Evolutionary conservation across 2,797 vertebrate species (phyloP).

Genomic region (Ictinia mississippiensis): DNA sequence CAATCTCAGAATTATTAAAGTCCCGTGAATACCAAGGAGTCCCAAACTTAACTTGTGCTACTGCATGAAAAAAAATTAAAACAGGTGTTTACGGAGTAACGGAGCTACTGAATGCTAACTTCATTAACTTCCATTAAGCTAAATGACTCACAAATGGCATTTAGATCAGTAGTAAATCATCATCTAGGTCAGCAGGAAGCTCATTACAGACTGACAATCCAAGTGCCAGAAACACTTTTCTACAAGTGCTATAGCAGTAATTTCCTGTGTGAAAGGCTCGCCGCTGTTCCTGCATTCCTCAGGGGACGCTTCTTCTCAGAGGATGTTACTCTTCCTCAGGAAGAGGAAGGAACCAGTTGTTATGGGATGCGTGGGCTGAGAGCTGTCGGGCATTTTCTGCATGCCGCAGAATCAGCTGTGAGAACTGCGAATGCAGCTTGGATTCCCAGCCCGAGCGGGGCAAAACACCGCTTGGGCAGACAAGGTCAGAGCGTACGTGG

Average conservation of each 20-base stretch:
- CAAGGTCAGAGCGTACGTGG: conserved; percentile 32
- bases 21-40: background rate
- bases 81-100: background rate
- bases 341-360: conserved; percentile 84
- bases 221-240: conserved; percentile 72
- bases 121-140: conserved; percentile 32
- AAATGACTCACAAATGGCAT: conserved; percentile 49
- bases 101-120: conserved; percentile 32
- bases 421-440: conserved; percentile 56
- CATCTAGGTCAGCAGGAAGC: conserved; percentile 77
- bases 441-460: conserved; percentile 42
- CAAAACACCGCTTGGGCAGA: conserved; percentile 14
- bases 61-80: background rate
- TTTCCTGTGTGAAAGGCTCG: conserved; percentile 81
- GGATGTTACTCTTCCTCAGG: conserved; percentile 81
- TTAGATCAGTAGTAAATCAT: conserved; percentile 49
- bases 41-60: background rate
- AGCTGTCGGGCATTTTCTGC: conserved; percentile 77
- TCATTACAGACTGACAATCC: conserved; percentile 58
- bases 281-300: conserved; percentile 76
- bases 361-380: conserved; percentile 73
- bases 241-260: conserved; percentile 62
- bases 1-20: background rate
- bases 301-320: conserved; percentile 72
- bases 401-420: conserved; percentile 77